Conservation (phyloP, 1,140 invertebrate species). For the Drosophila virilis region DNA sequence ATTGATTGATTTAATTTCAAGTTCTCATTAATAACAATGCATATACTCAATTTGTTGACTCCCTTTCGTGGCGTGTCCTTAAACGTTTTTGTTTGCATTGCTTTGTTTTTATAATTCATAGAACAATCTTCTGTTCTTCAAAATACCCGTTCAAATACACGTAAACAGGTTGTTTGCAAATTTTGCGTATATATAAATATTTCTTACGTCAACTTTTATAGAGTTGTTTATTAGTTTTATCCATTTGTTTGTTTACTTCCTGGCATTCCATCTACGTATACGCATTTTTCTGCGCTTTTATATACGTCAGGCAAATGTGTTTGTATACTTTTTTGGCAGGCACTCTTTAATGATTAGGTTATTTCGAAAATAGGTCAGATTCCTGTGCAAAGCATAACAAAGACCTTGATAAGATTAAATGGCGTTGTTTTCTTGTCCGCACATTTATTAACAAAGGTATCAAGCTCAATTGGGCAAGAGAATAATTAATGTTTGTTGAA, state of each 20-base stretch:
- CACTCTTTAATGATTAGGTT: constrained; percentile 53
- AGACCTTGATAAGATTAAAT: constrained; percentile 65
- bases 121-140: not conserved
- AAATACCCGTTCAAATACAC: not conserved
- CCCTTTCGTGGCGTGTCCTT: too few species aligned
- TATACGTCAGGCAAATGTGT: constrained; percentile 22
- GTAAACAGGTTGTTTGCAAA: constrained; percentile 5
- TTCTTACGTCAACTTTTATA: constrained; percentile 1
- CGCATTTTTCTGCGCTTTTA: not conserved
- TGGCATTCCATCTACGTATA: not conserved
- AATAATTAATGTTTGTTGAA: not conserved
- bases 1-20: too few species aligned
- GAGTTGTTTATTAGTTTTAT: constrained; percentile 28
- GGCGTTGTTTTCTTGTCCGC: constrained; percentile 29
- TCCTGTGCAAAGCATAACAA: constrained; percentile 35
- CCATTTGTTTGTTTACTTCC: constrained; percentile 27
- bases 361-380: constrained; percentile 71
- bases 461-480: not conserved
- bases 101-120: not conserved
- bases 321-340: constrained; percentile 30
- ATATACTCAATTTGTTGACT: too few species aligned
- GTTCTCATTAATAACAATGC: too few species aligned
- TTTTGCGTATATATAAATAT: not conserved
- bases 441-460: constrained; percentile 8
- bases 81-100: not conserved